Percentiles rank a stretch among this genome's conserved stretches.
Evolutionary conservation across 2,888 invertebrate species (phyloP).

Genomic region (Torymus auratus): DNA sequence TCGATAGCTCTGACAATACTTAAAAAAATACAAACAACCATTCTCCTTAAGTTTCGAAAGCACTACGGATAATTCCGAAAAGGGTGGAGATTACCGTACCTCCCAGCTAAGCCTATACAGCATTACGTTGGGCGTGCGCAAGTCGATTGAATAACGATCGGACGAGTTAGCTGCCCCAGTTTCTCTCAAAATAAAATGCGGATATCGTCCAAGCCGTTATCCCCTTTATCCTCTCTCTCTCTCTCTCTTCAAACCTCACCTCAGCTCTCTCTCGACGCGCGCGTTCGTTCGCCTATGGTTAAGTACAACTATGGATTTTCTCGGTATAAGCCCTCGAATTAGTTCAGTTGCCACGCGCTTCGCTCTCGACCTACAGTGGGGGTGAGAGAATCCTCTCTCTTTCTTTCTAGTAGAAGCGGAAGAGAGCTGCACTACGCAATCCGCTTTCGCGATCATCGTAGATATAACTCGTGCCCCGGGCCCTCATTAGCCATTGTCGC

Average conservation of each 20-base stretch:
- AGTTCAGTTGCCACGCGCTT: constrained; percentile 12
- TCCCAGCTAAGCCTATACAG: neutral
- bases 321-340: constrained; percentile 33
- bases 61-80: constrained; percentile 14
- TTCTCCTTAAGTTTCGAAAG: neutral
- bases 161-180: constrained; percentile 23
- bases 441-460: constrained; percentile 44
- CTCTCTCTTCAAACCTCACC: neutral
- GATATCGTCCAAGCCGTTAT: neutral
- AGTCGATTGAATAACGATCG: constrained; percentile 20
- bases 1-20: neutral
- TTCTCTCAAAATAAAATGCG: constrained; percentile 31
- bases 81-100: constrained; percentile 15
- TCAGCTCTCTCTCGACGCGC: neutral
- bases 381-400: constrained; percentile 12
- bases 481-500: constrained; percentile 34
- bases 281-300: neutral
- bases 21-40: neutral
- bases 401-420: constrained; percentile 27
- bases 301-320: constrained; percentile 31
- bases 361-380: neutral
- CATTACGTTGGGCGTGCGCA: neutral
- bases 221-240: neutral
- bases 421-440: constrained; percentile 27
- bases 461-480: neutral